phyloP scores from a whole-genome alignment of 2,888 invertebrate species.

The Thymelicus sylvestris region DNA sequence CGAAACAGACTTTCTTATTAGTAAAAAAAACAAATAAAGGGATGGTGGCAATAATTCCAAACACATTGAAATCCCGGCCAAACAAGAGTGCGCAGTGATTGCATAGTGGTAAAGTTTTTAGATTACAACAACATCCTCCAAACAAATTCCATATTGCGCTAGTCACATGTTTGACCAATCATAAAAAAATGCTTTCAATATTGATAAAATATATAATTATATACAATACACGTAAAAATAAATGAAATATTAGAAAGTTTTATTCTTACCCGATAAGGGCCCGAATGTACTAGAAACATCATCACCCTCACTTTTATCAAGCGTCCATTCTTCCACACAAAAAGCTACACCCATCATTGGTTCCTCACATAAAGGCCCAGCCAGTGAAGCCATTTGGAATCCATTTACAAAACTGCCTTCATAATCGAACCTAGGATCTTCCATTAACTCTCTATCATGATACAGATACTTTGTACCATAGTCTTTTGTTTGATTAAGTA shows the following conservation, averaged over 20 bases:
- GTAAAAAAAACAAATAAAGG: too few relatives aligned
- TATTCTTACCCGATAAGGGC: constrained; percentile 81
- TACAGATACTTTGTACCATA: constrained; percentile 81
- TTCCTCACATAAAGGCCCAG: constrained; percentile 98
- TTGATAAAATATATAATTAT: too few relatives aligned
- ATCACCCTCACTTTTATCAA: constrained; percentile 74
- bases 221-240: too few relatives aligned
- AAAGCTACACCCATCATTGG: constrained; percentile 98
- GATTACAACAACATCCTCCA: too few relatives aligned
- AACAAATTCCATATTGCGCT: too few relatives aligned
- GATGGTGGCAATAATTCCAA: too few relatives aligned
- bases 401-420: constrained; percentile 94
- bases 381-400: constrained; percentile 92
- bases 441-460: constrained; percentile 65
- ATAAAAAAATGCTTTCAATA: too few relatives aligned
- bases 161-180: too few relatives aligned
- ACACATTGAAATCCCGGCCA: too few relatives aligned
- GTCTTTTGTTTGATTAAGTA: constrained; percentile 91
- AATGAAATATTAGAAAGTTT: background rate
- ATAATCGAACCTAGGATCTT: constrained; percentile 85
- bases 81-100: too few relatives aligned
- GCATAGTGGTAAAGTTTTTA: too few relatives aligned
- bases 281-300: constrained; percentile 72
- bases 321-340: constrained; percentile 92
- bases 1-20: constrained; percentile 10